Conservation (phyloP, 1,140 invertebrate species). For the Asobara japonica region DNA sequence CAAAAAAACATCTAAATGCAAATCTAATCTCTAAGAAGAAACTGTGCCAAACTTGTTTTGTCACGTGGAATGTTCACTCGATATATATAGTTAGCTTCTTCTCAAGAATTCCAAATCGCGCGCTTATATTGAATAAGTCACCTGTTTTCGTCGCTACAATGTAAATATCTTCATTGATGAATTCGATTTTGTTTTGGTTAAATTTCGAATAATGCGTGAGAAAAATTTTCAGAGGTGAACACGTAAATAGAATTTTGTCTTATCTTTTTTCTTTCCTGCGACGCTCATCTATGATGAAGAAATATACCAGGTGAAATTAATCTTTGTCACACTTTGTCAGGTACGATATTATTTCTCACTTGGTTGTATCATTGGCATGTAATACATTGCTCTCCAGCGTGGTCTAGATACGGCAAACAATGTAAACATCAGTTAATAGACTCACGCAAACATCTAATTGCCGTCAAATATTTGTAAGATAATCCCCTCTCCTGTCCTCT, state of each 20-base stretch:
- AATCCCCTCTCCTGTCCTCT: constrained; percentile 41
- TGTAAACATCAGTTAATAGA: constrained; percentile 55
- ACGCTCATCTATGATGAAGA: background rate
- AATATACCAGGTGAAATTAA: background rate
- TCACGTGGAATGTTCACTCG: too few relatives aligned
- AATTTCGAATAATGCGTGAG: background rate
- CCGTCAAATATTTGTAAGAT: constrained; percentile 61
- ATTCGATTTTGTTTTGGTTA: background rate
- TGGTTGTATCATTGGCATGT: constrained; percentile 20
- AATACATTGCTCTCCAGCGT: constrained; percentile 20
- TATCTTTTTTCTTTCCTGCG: background rate
- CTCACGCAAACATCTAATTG: constrained; percentile 60
- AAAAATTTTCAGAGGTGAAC: background rate
- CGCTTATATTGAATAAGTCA: background rate
- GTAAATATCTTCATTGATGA: background rate
- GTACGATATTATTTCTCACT: background rate
- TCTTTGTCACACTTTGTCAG: background rate
- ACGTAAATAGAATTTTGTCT: background rate
- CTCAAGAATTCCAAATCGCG: too few relatives aligned
- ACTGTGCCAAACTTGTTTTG: too few relatives aligned
- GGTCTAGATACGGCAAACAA: constrained; percentile 55
- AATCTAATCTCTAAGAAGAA: too few relatives aligned
- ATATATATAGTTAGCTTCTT: too few relatives aligned
- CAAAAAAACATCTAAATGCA: too few relatives aligned
- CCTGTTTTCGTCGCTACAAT: background rate